Conservation (phyloP, 1,140 invertebrate genomes). For the Physella acuta region DNA sequence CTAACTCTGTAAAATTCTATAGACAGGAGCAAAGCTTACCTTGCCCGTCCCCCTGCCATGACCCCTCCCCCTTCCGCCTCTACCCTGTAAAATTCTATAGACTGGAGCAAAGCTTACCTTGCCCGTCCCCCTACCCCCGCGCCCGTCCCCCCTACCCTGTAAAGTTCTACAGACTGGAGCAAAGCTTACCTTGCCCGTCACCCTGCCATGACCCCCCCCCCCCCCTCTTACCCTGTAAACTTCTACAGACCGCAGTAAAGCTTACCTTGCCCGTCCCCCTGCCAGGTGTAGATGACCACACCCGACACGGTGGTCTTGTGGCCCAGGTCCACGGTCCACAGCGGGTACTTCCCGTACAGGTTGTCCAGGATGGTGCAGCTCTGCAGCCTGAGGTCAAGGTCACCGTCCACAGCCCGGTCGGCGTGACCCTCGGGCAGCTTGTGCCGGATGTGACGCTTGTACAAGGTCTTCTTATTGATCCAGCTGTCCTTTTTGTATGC, state of each 20-base stretch:
- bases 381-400: constrained; percentile 55
- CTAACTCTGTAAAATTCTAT: neutral
- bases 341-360: constrained; percentile 64
- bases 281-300: constrained; percentile 64
- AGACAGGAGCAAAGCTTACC: neutral
- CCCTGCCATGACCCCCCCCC: too few relatives aligned
- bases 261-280: constrained; percentile 63
- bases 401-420: constrained; percentile 64
- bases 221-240: neutral
- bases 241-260: neutral
- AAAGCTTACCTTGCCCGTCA: neutral
- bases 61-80: neutral
- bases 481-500: constrained; percentile 64
- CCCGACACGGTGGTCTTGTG: constrained; percentile 58
- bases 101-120: neutral
- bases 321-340: constrained; percentile 66
- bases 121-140: neutral
- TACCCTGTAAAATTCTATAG: neutral
- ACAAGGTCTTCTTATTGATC: constrained; percentile 66
- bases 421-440: constrained; percentile 56
- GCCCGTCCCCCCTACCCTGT: neutral
- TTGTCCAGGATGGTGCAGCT: constrained; percentile 65
- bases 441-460: constrained; percentile 54
- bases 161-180: neutral
- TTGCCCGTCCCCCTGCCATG: too few relatives aligned